These are phyloP conservation scores for Hestina assimilis DNA, from an alignment of 1,140 invertebrate species.

Conservation along the genomic window DNA sequence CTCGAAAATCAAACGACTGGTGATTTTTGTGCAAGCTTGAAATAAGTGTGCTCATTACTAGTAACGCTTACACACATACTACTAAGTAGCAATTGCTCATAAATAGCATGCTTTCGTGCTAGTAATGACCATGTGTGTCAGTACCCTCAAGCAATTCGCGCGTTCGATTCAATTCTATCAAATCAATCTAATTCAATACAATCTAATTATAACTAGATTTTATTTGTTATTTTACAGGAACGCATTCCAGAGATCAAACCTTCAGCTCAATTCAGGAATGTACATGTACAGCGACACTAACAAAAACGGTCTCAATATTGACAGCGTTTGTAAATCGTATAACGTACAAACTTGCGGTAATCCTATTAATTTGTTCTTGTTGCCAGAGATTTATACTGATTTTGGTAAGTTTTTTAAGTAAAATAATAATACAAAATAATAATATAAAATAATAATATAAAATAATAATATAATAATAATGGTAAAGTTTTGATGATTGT, in stretches of 20 bases:
- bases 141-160: too few relatives aligned
- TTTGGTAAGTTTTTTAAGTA: slow-evolving; percentile 76
- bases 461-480: background rate
- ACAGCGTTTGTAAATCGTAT: slow-evolving; percentile 78
- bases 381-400: slow-evolving; percentile 81
- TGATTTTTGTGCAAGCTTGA: too few relatives aligned
- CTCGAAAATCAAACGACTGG: too few relatives aligned
- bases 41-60: too few relatives aligned
- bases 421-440: background rate
- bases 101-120: too few relatives aligned
- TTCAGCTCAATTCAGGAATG: slow-evolving; percentile 84
- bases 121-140: too few relatives aligned
- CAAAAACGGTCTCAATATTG: slow-evolving; percentile 66
- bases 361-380: slow-evolving; percentile 85
- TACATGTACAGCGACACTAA: slow-evolving; percentile 79
- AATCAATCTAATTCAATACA: too few relatives aligned
- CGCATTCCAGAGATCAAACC: slow-evolving; percentile 84
- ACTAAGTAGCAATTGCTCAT: too few relatives aligned
- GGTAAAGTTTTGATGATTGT: too few relatives aligned
- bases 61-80: too few relatives aligned
- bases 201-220: too few relatives aligned
- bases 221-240: slow-evolving; percentile 78
- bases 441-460: background rate
- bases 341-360: slow-evolving; percentile 77
- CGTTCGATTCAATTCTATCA: too few relatives aligned